phyloP scores from a whole-genome alignment of 1,140 invertebrate species.

The Pararge aegeria region DNA sequence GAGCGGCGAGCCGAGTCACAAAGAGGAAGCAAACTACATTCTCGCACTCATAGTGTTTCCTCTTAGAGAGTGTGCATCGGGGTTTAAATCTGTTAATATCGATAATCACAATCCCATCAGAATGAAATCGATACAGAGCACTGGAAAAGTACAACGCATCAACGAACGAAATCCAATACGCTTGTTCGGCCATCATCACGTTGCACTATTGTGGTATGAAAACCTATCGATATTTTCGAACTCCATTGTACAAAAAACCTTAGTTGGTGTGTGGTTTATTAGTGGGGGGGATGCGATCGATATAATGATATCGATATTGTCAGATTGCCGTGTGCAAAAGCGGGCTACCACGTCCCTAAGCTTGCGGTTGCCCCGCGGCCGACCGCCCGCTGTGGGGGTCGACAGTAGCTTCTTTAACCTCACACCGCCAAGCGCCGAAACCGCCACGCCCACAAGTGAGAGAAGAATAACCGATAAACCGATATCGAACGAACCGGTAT shows the following conservation, averaged over 20 bases:
- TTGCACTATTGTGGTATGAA: not conserved
- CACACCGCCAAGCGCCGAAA: constrained; percentile 71
- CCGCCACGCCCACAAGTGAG: constrained; percentile 56
- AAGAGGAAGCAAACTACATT: no score
- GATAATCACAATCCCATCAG: no score
- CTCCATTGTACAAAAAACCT: not conserved
- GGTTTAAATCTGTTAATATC: no score
- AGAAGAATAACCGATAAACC: constrained; percentile 30
- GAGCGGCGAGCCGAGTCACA: no score
- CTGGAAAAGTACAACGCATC: not conserved
- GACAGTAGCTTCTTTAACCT: constrained; percentile 59
- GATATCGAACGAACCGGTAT: constrained; percentile 15
- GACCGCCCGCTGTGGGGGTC: constrained; percentile 59
- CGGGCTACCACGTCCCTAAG: constrained; percentile 70
- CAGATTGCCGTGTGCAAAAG: constrained; percentile 76
- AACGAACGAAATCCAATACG: not conserved
- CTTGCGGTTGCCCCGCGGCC: constrained; percentile 67
- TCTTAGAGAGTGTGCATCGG: no score
- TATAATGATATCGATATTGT: constrained; percentile 42
- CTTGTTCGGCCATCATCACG: not conserved
- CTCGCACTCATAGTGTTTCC: no score
- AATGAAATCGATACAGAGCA: not conserved
- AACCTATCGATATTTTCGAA: not conserved
- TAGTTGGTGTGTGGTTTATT: constrained; percentile 1
- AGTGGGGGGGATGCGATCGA: constrained; percentile 13